Percentiles rank a stretch among this genome's conserved stretches.
phyloP scores from a whole-genome alignment of 2,113 vertebrate genomes.

The Protobothrops flavoviridis region DNA sequence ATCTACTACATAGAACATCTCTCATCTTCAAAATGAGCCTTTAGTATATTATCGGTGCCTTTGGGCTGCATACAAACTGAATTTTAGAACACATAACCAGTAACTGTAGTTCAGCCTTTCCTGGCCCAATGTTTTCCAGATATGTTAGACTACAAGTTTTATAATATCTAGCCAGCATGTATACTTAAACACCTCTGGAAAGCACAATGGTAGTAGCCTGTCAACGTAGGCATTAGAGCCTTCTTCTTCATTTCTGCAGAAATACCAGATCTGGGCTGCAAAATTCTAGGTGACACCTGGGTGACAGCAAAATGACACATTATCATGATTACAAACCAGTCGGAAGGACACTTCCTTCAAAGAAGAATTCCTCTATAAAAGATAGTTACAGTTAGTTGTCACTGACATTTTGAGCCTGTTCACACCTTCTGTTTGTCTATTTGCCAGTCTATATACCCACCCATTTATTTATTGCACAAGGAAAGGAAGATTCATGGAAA shows the following conservation, averaged over 20 bases:
- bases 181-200: neutral
- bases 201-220: neutral
- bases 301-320: neutral
- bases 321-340: neutral
- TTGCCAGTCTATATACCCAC: neutral
- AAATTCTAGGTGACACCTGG: neutral
- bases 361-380: neutral
- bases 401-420: neutral
- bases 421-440: neutral
- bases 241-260: neutral
- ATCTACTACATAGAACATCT: neutral
- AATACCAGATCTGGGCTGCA: neutral
- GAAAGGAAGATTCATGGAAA: neutral
- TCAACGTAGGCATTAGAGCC: neutral
- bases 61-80: neutral
- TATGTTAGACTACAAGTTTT: neutral
- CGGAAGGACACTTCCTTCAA: neutral
- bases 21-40: neutral
- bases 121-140: neutral
- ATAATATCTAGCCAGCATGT: neutral
- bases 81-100: neutral
- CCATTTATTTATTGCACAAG: neutral
- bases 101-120: neutral
- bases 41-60: neutral
- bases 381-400: neutral